Evolutionary conservation across 1,140 invertebrate genomes (phyloP).

Genomic region (Leptoteleia sp.): DNA sequence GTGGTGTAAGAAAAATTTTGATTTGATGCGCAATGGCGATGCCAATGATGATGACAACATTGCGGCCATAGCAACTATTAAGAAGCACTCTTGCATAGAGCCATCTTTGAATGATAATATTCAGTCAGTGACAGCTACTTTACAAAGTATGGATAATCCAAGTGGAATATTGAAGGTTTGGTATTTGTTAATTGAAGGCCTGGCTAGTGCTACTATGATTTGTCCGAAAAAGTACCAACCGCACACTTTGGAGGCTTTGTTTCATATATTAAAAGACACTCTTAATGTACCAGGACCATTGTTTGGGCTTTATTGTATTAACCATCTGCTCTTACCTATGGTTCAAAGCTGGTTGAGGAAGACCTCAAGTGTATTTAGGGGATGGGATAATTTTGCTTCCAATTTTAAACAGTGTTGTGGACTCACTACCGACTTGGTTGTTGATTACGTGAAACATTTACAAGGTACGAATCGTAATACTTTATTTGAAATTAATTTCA

Average conservation of each 20-base stretch:
- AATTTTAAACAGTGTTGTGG: constrained; percentile 97
- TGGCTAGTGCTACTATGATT: constrained; percentile 90
- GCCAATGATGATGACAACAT: constrained; percentile 72
- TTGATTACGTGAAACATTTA: constrained; percentile 87
- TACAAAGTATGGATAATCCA: constrained; percentile 88
- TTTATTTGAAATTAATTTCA: too few relatives aligned
- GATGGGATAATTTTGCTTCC: constrained; percentile 88
- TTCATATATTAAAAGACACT: constrained; percentile 89
- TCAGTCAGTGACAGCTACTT: constrained; percentile 83
- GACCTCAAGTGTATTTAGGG: constrained; percentile 84
- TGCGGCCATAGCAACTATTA: constrained; percentile 28
- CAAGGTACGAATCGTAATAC: constrained; percentile 81
- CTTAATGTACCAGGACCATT: constrained; percentile 89
- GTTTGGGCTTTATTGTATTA: constrained; percentile 94
- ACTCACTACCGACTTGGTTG: constrained; percentile 93
- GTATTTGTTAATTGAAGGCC: constrained; percentile 94
- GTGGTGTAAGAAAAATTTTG: constrained; percentile 78
- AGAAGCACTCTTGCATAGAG: constrained; percentile 47
- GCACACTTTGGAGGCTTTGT: constrained; percentile 91
- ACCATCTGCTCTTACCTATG: constrained; percentile 93
- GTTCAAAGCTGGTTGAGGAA: constrained; percentile 94
- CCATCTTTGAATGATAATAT: constrained; percentile 78
- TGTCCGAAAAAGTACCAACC: constrained; percentile 93
- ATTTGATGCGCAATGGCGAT: constrained; percentile 75
- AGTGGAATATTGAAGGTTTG: constrained; percentile 94